Evolutionary conservation across 2,888 invertebrate genomes (phyloP), one percentile per base, ranked within the genome.

Genomic region (Chrysolina oricalcia): DNA sequence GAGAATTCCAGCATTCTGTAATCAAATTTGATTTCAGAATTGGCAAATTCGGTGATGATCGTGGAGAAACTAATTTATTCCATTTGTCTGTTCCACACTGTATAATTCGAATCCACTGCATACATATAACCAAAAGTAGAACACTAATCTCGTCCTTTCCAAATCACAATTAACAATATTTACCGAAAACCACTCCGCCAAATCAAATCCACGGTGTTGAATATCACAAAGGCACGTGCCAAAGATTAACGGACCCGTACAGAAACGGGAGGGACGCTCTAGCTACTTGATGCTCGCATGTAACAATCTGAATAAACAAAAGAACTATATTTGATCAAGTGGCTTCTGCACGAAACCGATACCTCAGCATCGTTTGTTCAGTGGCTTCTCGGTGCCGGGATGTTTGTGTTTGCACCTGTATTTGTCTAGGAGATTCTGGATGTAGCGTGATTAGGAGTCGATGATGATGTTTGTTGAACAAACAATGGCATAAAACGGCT

Each of bases 171-270:
- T 59, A 59, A 13, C 59, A 27, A 59, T 59, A 59, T 59, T 59
- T 59, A 59, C 27, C 59, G 19, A 59, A 19, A 50, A 43, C 35
- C 63, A 46, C 46, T 48, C 62, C 19, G 10, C 46, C 15, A 50
- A 70, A 48, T 70, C 15, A 70, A 72, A 67, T 70, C 68, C 48
- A 63, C 78, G 85, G 85, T 85, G 84, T 85, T 85, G 85, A 83
- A 84, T 85, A 84, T 84, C 85, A 84, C 80, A 83, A 80, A 83
- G 84, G 76, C 85, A 83, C 85, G 84, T 85, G 85, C 70, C 75
- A 27, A 53, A 80, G 82, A 83, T 83, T 81, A 82, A 67, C 19
- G 35, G 40, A 62, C 56, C 43, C 53, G 21, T 35, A 3, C 6
- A 35, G 35, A 35, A 35, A 35, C 35, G 8, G 35, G 35, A 64